These are phyloP conservation scores for Smutsia gigantea DNA, from an alignment of 2,797 vertebrate species.

Conservation along the genomic window DNA sequence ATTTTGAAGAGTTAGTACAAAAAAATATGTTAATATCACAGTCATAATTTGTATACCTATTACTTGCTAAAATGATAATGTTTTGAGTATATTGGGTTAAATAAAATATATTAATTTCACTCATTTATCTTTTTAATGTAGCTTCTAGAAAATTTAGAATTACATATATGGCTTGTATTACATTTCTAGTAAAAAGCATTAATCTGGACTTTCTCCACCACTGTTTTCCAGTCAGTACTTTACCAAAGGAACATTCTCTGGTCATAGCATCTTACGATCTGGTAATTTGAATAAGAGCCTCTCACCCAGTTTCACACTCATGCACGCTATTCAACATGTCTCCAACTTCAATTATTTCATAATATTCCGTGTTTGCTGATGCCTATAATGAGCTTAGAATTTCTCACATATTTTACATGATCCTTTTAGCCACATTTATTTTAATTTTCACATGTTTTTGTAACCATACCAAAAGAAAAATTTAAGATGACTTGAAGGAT, in stretches of 20 bases:
- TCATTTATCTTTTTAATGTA: not conserved
- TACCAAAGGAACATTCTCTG: not conserved
- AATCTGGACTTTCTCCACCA: not conserved
- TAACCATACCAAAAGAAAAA: not conserved
- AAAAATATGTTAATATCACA: not conserved
- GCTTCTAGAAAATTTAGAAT: not conserved
- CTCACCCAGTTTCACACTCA: not conserved
- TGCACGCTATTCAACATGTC: not conserved
- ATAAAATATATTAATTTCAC: not conserved
- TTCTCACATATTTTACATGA: not conserved
- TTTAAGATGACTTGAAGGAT: not conserved
- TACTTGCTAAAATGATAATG: not conserved
- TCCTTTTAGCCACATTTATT: not conserved
- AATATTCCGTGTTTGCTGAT: not conserved
- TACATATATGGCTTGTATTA: not conserved
- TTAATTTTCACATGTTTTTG: constrained; percentile 3
- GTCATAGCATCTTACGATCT: not conserved
- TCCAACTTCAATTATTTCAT: not conserved
- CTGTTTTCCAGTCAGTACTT: not conserved
- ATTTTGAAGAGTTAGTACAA: not conserved
- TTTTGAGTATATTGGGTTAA: not conserved
- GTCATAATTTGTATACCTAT: not conserved
- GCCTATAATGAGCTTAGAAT: not conserved
- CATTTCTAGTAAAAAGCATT: not conserved
- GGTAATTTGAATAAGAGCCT: not conserved